These are phyloP conservation scores for Aphaenogaster rudis DNA, from an alignment of 1,140 invertebrate genomes.

Conservation along the genomic window DNA sequence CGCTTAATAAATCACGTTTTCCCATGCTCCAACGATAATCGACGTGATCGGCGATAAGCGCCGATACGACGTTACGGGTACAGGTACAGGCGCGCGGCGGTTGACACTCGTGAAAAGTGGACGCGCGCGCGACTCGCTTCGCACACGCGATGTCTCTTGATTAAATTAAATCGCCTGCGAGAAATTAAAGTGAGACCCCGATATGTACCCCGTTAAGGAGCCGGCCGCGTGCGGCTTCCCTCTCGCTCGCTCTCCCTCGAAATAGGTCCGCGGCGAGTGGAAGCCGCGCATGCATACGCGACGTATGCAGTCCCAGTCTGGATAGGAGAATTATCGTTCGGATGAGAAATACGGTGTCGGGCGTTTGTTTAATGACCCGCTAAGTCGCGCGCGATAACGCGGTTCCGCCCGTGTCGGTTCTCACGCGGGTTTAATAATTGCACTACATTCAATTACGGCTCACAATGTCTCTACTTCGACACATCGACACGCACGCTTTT, in stretches of 20 bases:
- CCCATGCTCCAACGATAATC: slow-evolving; percentile 69
- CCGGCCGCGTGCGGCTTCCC: not conserved
- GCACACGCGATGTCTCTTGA: slow-evolving; percentile 44
- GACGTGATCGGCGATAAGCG: slow-evolving; percentile 70
- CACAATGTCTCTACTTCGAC: slow-evolving; percentile 25
- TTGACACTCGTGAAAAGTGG: slow-evolving; percentile 40
- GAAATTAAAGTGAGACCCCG: slow-evolving; percentile 32
- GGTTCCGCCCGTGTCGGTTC: slow-evolving; percentile 26
- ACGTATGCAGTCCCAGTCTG: slow-evolving; percentile 20
- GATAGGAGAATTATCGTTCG: slow-evolving; percentile 28
- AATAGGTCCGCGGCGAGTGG: not conserved
- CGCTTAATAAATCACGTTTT: slow-evolving; percentile 77
- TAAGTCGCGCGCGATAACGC: slow-evolving; percentile 47
- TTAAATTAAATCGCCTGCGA: slow-evolving; percentile 56
- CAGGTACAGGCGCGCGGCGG: slow-evolving; percentile 48
- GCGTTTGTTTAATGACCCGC: slow-evolving; percentile 49
- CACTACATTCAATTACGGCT: slow-evolving; percentile 38
- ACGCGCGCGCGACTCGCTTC: slow-evolving; percentile 4
- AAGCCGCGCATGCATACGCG: not conserved
- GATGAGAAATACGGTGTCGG: slow-evolving; percentile 49
- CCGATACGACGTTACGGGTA: slow-evolving; percentile 49
- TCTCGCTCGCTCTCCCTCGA: not conserved
- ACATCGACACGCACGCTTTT: not conserved
- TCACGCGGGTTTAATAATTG: slow-evolving; percentile 52
- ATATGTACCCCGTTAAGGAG: not conserved